phyloP scores from a whole-genome alignment of 1,140 invertebrate genomes.

The Coboldia fuscipes region DNA sequence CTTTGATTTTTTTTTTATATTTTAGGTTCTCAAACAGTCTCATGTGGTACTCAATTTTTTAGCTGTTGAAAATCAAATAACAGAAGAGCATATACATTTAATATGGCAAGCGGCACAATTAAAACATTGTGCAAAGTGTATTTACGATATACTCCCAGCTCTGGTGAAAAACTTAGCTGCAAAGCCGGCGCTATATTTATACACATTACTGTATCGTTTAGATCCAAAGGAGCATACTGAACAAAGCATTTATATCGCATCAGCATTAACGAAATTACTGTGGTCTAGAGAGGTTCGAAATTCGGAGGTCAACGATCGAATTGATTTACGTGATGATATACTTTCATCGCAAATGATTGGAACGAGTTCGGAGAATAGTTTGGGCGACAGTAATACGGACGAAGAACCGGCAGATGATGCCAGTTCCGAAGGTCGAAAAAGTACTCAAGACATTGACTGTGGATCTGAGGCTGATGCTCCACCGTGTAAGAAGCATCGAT shows the following conservation, averaged over 20 bases:
- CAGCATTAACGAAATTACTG: slow-evolving; percentile 69
- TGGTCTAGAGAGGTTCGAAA: slow-evolving; percentile 58
- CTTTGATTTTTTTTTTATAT: slow-evolving; percentile 38
- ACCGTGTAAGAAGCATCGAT: slow-evolving; percentile 27
- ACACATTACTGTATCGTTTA: slow-evolving; percentile 58
- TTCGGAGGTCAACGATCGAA: slow-evolving; percentile 24
- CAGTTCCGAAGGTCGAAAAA: slow-evolving; percentile 18
- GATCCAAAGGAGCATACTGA: slow-evolving; percentile 82
- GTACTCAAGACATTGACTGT: slow-evolving; percentile 11
- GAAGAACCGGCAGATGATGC: slow-evolving; percentile 34
- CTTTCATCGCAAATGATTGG: slow-evolving; percentile 28
- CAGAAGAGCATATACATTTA: slow-evolving; percentile 74
- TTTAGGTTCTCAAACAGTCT: slow-evolving; percentile 89
- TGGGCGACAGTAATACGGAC: slow-evolving; percentile 55
- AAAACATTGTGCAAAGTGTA: slow-evolving; percentile 83
- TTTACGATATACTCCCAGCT: slow-evolving; percentile 73
- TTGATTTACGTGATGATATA: slow-evolving; percentile 26
- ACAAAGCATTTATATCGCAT: slow-evolving; percentile 75
- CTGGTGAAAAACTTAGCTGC: slow-evolving; percentile 78
- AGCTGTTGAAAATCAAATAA: slow-evolving; percentile 75
- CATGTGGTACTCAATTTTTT: slow-evolving; percentile 83
- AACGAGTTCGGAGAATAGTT: slow-evolving; percentile 43
- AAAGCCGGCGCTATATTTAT: slow-evolving; percentile 68
- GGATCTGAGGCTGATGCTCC: slow-evolving; percentile 17
- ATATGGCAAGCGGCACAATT: slow-evolving; percentile 86